A percentile compares a stretch with the other conserved stretches of the same genome.
phyloP scores from a whole-genome alignment of 2,113 vertebrate species.

The Carassius gibelio region DNA sequence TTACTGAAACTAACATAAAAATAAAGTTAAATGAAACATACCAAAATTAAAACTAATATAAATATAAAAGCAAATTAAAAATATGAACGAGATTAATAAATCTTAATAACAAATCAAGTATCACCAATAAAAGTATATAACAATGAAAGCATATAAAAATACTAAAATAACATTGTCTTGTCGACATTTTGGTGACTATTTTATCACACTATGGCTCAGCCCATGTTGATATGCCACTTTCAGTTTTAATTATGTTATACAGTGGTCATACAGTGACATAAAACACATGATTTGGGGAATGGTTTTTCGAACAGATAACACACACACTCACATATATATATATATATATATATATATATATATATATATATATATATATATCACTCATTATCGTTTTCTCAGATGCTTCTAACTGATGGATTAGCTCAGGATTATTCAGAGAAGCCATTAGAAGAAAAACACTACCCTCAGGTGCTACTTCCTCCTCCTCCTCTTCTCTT shows the following conservation, averaged over 20 bases:
- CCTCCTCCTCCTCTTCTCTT: background rate
- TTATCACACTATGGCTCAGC: background rate
- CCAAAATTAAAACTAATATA: background rate
- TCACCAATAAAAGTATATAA: too few relatives aligned
- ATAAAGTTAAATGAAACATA: background rate
- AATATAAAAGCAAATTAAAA: background rate
- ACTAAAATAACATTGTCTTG: background rate
- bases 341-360: too few relatives aligned
- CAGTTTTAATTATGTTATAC: background rate
- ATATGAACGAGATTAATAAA: background rate
- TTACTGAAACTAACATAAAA: background rate
- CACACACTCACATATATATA: too few relatives aligned
- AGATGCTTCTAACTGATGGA: background rate
- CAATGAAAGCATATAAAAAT: background rate
- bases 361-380: too few relatives aligned
- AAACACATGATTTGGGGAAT: background rate
- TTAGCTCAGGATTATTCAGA: background rate
- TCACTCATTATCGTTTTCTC: background rate
- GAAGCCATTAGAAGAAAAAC: background rate
- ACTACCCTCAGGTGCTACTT: conserved; percentile 1
- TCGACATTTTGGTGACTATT: background rate
- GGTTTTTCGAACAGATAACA: background rate
- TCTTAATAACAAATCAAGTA: background rate
- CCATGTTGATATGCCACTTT: background rate
- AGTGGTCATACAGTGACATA: background rate